Base-by-base conservation (phyloP, 2,113 vertebrate genomes). In the Mormoops blainvillei region DNA sequence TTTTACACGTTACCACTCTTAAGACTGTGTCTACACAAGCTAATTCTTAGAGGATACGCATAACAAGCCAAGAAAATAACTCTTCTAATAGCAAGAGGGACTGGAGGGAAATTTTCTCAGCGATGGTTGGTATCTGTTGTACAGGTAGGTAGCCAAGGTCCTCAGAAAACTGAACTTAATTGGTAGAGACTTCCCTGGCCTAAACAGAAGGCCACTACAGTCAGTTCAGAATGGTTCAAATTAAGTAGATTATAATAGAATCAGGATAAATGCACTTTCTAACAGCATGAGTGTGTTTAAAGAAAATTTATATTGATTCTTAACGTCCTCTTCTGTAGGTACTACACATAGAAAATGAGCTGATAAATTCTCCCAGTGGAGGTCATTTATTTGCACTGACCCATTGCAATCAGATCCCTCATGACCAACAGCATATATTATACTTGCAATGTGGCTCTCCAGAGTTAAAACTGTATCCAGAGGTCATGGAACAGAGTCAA, bases 71-170 rank as follows among this genome's bases (percentile, higher is more conserved):
- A 95, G 38, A 91, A 80, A 89, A 76, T 52, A 91, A 71, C 48
- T 54, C 58, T 74, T 86, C 67, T 63, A 89, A 95, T 31, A 97
- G 48, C 56, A 94, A 84, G 68, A 94, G 22, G 92, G 31, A 43
- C 24, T 63, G 11, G 13, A 90, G 63, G 31, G 28, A 94, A 74
- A 77, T 36, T 5, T 95, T 61, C 71, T 91, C 33, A 86, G 56
- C 73, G 67, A 71, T 28, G 48, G 19, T 71, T 92, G 52, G 12
- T 41, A 89, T 87, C 56, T 91, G 50, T 13, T 65, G 20, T 24
- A 43, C 5, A 84, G 36, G 45, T n/a, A 77, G 43, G 73, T 61
- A 71, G 41, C 86, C 24, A 74, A 31, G 7, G 9, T 94, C 81
- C 50, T 84, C 82, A 67, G 61, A 85, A 88, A 95, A 94, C 0